A percentile compares a stretch with the other conserved stretches of the same genome.
These are phyloP conservation scores for Cydia splendana DNA, from an alignment of 1,140 invertebrate genomes.

Conservation along the genomic window DNA sequence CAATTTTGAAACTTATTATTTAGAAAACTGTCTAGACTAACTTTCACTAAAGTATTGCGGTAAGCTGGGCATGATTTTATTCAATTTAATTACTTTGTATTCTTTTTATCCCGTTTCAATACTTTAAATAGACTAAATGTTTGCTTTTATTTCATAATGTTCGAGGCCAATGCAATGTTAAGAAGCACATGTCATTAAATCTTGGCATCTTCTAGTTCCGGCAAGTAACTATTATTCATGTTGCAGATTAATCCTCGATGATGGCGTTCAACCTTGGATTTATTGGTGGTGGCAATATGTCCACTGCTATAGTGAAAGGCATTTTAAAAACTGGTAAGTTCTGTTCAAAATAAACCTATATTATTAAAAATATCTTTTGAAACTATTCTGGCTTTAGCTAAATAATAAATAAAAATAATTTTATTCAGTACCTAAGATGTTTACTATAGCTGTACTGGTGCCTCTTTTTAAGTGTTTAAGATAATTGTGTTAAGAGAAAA, in stretches of 20 bases:
- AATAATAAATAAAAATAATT: too few species aligned
- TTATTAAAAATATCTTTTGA: too few species aligned
- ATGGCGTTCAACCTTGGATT: constrained; percentile 85
- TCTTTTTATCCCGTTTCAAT: too few species aligned
- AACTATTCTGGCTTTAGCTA: too few species aligned
- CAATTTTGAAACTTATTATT: background rate
- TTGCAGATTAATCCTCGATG: background rate
- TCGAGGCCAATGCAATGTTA: background rate
- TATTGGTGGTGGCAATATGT: constrained; percentile 97
- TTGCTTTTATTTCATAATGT: too few species aligned
- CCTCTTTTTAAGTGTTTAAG: too few species aligned
- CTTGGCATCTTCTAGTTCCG: background rate
- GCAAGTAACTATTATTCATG: background rate
- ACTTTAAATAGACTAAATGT: too few species aligned
- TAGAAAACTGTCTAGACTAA: background rate
- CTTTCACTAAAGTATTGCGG: background rate
- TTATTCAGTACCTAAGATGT: too few species aligned
- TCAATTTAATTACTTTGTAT: too few species aligned
- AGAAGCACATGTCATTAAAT: background rate
- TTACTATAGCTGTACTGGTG: too few species aligned
- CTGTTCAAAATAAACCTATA: too few species aligned
- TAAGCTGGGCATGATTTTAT: background rate
- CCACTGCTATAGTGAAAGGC: constrained; percentile 91
- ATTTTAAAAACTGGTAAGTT: constrained; percentile 84
- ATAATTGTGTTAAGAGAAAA: too few species aligned